Evolutionary conservation across 1,140 invertebrate species (phyloP).

Genomic region (Drosophila bocqueti): DNA sequence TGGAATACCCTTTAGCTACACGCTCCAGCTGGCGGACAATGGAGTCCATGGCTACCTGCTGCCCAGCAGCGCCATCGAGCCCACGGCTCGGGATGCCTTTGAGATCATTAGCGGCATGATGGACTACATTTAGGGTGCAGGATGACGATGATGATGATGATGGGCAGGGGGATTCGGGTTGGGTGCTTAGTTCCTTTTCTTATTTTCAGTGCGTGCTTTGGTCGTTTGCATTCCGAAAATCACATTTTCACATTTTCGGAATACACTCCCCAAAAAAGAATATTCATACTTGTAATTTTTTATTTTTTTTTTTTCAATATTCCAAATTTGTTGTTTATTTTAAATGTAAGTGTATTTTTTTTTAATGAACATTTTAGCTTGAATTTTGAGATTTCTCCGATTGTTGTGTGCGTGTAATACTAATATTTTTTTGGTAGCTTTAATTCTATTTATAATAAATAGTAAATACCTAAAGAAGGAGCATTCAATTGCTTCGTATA

Average conservation of each 20-base stretch:
- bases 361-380: conserved; percentile 4
- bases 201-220: neutral
- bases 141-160: neutral
- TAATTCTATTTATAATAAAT: conserved; percentile 33
- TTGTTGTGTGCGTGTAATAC: conserved; percentile 8
- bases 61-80: conserved; percentile 90
- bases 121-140: conserved; percentile 84
- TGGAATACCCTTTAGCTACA: conserved; percentile 91
- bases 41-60: conserved; percentile 92
- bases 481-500: conserved; percentile 16
- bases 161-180: conserved; percentile 16
- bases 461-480: conserved; percentile 30
- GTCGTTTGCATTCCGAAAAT: conserved; percentile 35
- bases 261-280: conserved; percentile 8
- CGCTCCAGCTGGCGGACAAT: conserved; percentile 91
- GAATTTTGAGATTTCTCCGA: conserved; percentile 2
- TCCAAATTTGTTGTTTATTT: conserved; percentile 10
- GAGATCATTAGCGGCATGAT: conserved; percentile 91
- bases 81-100: conserved; percentile 92
- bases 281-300: conserved; percentile 3
- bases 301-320: conserved; percentile 1
- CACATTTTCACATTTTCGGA: conserved; percentile 28
- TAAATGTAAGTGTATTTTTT: conserved; percentile 11
- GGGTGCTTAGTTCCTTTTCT: conserved; percentile 40
- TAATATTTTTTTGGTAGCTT: conserved; percentile 47